Evolutionary conservation across 2,797 vertebrate species (phyloP).

Genomic region (Florisuga fusca): DNA sequence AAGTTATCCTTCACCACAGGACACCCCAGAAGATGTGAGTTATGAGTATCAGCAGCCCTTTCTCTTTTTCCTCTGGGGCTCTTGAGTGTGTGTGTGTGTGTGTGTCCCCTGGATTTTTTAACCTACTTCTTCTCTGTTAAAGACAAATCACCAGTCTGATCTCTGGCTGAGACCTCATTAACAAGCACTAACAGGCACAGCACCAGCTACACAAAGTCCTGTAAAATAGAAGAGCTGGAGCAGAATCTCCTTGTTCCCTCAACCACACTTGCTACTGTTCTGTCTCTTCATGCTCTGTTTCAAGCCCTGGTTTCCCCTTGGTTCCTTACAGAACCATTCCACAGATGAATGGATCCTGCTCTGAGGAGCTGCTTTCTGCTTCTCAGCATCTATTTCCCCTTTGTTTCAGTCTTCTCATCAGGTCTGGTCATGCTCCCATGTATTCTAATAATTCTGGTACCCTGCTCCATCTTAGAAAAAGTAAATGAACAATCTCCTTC

Average conservation of each 20-base stretch:
- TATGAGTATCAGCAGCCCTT: not conserved
- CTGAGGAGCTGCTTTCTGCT: not conserved
- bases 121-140: not conserved
- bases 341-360: not conserved
- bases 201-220: not conserved
- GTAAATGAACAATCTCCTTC: not conserved
- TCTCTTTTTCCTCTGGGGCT: not conserved
- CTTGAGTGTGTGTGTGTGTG: not conserved
- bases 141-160: not conserved
- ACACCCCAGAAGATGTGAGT: not conserved
- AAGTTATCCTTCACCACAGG: not conserved
- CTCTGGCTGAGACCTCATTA: not conserved
- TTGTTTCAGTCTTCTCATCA: not conserved
- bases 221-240: not conserved
- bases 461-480: not conserved
- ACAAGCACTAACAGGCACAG: not conserved
- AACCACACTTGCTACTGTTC: not conserved
- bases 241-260: not conserved
- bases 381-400: not conserved
- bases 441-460: not conserved
- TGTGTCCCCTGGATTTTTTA: not conserved
- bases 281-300: constrained; percentile 1
- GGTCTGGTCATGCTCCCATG: not conserved
- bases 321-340: not conserved
- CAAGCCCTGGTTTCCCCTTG: not conserved